Percentiles rank a stretch among this genome's conserved stretches.
These are phyloP conservation scores for Bothrops jararaca DNA, from an alignment of 2,113 vertebrate genomes.

Conservation along the genomic window DNA sequence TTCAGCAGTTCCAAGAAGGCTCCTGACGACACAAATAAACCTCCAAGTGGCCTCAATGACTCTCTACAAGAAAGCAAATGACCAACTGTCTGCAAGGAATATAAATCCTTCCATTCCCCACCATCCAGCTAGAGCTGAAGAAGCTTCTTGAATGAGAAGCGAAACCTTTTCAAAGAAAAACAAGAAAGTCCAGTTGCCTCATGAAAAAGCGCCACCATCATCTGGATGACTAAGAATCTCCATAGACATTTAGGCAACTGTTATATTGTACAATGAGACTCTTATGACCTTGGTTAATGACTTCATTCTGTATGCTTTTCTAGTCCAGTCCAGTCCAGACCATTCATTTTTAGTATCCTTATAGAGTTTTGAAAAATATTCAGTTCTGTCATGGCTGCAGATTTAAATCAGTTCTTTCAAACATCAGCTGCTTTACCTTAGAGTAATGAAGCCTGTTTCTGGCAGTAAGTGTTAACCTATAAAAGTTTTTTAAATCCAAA, in stretches of 20 bases:
- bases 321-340: not conserved
- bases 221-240: no score
- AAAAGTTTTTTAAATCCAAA: not conserved
- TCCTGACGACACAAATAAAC: no score
- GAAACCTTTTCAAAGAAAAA: no score
- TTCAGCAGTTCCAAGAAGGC: no score
- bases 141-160: no score
- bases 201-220: no score
- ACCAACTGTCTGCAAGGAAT: no score
- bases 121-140: no score
- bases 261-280: not conserved
- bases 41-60: no score
- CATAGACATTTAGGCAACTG: not conserved
- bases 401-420: constrained; percentile 18
- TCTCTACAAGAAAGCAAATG: no score
- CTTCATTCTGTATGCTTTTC: not conserved
- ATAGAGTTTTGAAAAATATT: constrained; percentile 2
- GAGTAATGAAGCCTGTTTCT: constrained; percentile 22
- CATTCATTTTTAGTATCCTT: not conserved
- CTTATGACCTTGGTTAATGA: not conserved
- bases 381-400: not conserved
- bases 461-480: constrained; percentile 26
- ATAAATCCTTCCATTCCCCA: no score
- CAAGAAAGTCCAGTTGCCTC: no score
- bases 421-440: constrained; percentile 36